A percentile compares a stretch with the other conserved stretches of the same genome.
phyloP scores from a whole-genome alignment of 1,140 invertebrate genomes.

The Chymomyza costata region DNA sequence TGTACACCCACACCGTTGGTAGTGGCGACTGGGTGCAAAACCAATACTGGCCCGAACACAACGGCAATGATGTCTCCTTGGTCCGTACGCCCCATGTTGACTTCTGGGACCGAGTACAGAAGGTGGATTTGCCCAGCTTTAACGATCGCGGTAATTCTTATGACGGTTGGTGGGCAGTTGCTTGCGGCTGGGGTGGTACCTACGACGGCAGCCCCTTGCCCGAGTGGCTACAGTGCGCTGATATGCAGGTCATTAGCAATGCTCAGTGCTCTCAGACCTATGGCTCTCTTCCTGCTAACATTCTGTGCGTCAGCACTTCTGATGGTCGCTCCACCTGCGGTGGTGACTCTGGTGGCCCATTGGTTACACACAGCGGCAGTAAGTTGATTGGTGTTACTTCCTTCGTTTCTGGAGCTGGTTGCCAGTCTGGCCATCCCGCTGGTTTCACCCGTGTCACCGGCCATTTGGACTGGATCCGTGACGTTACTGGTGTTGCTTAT shows the following conservation, averaged over 20 bases:
- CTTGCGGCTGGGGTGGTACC: conserved; percentile 34
- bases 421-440: conserved; percentile 58
- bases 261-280: conserved; percentile 15
- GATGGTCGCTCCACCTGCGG: conserved; percentile 42
- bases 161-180: conserved; percentile 24
- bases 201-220: conserved; percentile 17
- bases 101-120: conserved; percentile 29
- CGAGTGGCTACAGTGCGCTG: conserved; percentile 25
- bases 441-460: conserved; percentile 76
- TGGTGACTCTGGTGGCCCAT: conserved; percentile 77
- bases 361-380: conserved; percentile 72
- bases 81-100: conserved; percentile 28
- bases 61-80: conserved; percentile 30
- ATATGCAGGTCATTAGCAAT: conserved; percentile 30
- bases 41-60: conserved; percentile 14
- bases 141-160: conserved; percentile 24
- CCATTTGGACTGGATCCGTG: conserved; percentile 76
- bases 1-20: conserved; percentile 26
- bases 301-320: conserved; percentile 30
- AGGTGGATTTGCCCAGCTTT: conserved; percentile 29
- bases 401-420: conserved; percentile 24
- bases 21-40: conserved; percentile 22
- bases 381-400: conserved; percentile 76
- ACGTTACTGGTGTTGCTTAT: conserved; percentile 36
- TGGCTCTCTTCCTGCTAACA: conserved; percentile 20